phyloP scores from a whole-genome alignment of 2,797 vertebrate species.

The Danio tinwini region DNA sequence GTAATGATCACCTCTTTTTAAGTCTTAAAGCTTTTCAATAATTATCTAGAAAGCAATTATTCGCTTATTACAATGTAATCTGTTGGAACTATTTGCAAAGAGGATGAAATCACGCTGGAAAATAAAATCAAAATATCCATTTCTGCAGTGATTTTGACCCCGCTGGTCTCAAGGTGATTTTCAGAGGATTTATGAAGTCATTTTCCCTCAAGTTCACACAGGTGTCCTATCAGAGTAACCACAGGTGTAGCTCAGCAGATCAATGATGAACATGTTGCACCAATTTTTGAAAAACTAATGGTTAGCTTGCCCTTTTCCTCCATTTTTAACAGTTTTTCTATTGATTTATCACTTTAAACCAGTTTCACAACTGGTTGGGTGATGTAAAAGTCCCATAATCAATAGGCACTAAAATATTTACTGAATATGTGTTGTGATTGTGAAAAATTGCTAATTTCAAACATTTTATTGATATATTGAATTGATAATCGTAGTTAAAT shows the following conservation, averaged over 20 bases:
- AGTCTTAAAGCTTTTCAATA: conserved; percentile 37
- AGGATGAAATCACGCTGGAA: background rate
- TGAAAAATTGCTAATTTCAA: background rate
- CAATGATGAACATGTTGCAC: background rate
- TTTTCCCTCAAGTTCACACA: background rate
- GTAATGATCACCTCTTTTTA: conserved; percentile 32
- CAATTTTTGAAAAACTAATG: background rate
- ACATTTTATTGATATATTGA: background rate
- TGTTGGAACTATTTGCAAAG: background rate
- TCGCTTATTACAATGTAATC: background rate
- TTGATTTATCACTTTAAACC: background rate
- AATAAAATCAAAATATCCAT: background rate
- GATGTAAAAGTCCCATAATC: background rate
- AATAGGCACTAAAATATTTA: no score
- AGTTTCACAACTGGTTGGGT: background rate
- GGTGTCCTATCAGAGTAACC: background rate
- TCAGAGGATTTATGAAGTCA: background rate
- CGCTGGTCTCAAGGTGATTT: conserved; percentile 2
- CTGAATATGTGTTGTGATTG: background rate
- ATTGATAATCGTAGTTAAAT: no score
- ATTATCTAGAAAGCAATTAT: conserved; percentile 40
- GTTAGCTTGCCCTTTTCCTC: background rate
- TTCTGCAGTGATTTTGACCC: background rate
- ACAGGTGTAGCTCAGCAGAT: background rate
- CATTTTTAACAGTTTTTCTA: background rate